Conservation (phyloP, 2,797 vertebrate genomes). For the Enteromius fasciolatus region DNA sequence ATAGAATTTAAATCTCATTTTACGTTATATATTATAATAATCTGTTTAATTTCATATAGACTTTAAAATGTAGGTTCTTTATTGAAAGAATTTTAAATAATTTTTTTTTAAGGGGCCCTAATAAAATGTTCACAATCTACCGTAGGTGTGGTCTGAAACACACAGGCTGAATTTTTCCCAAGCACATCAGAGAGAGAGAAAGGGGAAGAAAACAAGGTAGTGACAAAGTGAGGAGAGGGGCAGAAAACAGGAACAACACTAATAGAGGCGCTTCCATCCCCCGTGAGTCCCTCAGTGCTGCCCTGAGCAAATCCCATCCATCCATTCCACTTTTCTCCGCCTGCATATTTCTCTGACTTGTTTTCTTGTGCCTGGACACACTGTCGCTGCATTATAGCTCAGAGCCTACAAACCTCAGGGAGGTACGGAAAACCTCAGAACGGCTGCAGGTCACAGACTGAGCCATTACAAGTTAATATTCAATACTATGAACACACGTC, state of each 20-base stretch:
- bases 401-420: background rate
- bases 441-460: background rate
- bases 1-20: background rate
- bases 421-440: background rate
- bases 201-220: conserved; percentile 41
- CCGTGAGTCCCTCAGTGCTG: conserved; percentile 66
- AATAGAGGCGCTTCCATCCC: conserved; percentile 78
- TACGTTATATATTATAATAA: background rate
- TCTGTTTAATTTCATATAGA: background rate
- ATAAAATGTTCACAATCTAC: background rate
- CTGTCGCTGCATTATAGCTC: conserved; percentile 36
- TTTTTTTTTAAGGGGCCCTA: background rate
- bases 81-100: background rate
- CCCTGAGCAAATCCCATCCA: conserved; percentile 76
- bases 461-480: background rate
- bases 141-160: background rate
- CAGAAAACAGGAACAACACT: conserved; percentile 52
- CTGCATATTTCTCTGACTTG: conserved; percentile 82
- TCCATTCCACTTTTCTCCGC: conserved; percentile 77
- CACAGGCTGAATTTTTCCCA: background rate
- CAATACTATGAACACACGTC: too few species aligned
- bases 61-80: background rate
- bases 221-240: conserved; percentile 30
- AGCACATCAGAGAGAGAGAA: background rate
- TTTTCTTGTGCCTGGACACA: conserved; percentile 63